Evolutionary conservation across 30 jellyfish, hydroid and myxozoan species (phyloP).

Genomic region (Phacellophora camtschatica): DNA sequence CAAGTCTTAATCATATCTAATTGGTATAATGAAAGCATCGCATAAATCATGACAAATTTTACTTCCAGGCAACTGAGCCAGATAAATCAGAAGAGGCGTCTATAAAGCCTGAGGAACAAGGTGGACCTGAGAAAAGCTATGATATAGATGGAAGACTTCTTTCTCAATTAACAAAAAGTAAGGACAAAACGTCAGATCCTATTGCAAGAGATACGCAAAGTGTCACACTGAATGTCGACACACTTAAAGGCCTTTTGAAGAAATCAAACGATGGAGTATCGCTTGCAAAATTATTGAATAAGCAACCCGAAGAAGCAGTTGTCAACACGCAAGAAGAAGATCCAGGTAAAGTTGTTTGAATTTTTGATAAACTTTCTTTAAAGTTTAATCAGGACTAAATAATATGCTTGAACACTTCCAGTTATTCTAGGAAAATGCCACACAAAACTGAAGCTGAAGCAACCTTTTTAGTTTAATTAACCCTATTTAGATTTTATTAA

Average conservation of each 20-base stretch:
- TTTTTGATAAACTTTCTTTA: no score
- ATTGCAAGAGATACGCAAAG: slow-evolving; percentile 69
- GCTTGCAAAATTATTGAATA: slow-evolving; percentile 77
- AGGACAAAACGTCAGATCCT: slow-evolving; percentile 58
- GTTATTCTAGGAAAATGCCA: no score
- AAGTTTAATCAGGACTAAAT: no score
- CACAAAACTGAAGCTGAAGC: no score
- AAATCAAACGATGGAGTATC: slow-evolving; percentile 84
- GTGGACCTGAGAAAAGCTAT: slow-evolving; percentile 36
- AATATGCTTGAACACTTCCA: no score
- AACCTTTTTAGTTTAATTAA: no score
- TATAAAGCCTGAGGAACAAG: slow-evolving; percentile 5
- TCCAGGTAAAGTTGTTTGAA: slow-evolving; percentile 77
- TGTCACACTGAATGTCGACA: slow-evolving; percentile 77
- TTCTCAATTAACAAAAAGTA: slow-evolving; percentile 51
- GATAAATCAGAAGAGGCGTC: slow-evolving; percentile 54
- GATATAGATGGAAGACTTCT: slow-evolving; percentile 42
- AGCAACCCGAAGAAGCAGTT: slow-evolving; percentile 62
- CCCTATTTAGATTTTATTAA: no score
- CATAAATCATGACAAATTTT: no score
- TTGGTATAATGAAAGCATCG: no score
- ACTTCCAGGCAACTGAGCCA: slow-evolving; percentile 10
- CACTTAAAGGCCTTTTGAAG: slow-evolving; percentile 79
- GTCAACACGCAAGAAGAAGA: slow-evolving; percentile 81
- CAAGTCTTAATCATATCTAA: no score